Base-by-base conservation (phyloP, 2,888 invertebrate species). In the Barypeithes pellucidus region DNA sequence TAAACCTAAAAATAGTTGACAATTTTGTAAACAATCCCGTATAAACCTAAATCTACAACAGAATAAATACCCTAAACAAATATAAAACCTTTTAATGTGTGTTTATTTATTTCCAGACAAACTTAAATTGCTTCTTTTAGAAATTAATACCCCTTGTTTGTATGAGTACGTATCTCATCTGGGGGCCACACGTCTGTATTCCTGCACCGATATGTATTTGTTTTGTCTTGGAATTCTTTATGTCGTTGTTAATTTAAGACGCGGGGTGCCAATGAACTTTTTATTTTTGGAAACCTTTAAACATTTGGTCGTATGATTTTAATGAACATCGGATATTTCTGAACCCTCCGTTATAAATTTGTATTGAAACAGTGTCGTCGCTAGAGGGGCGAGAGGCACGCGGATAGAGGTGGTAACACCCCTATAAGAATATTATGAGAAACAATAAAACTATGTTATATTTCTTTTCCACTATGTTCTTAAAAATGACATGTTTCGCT, bases 201-300 rank as follows among this genome's bases (percentile, higher is more conserved):
- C 61, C 61, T 52, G 61, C 50, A 52, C 36, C 24, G 68, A 60
- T 54, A 54, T 33, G 52, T 61, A 68, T 68, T 68, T 68, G 68
- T 68, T 68, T 61, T 68, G 68, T 68, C 68, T 68, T 29, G 61
- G 22, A 33, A n/a, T 43, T 67, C 47, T 68, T 68, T 68, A 68
- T 68, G 60, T 45, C 50, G 47, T 24, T 41, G 24, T 50, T 61
- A 47, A 68, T 61, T 68, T 67, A 59, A 67, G 68, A 20, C 60
- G 39, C 11, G 52, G 20, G 61, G 68, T 61, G 68, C 61, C 61
- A 68, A 61, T 61, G 68, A 68, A 68, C 68, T 68, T 61, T 36
- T 59, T 59, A 36, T 66, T 61, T 61, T 11, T 7, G 24, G 22
- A 24, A 43, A 5, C 39, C 18, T n/a, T 52, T 5, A 24, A 52